A percentile compares a stretch with the other conserved stretches of the same genome.
phyloP scores from a whole-genome alignment of 2,113 vertebrate genomes.

The Siniperca chuatsi region DNA sequence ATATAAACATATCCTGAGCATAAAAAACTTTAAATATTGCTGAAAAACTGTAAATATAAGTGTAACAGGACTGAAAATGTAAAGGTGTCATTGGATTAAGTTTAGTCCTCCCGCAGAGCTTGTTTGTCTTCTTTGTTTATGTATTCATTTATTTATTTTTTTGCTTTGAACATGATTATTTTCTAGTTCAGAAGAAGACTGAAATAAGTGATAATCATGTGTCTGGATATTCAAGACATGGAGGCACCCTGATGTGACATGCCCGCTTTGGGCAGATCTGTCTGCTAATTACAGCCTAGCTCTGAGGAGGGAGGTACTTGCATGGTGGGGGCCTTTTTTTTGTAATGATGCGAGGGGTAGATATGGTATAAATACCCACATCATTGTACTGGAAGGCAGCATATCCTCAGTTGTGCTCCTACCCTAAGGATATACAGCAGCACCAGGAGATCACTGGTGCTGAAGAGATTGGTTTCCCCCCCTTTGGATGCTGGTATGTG shows the following conservation, averaged over 20 bases:
- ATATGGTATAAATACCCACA: conserved; percentile 92
- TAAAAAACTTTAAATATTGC: neutral
- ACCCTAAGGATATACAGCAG: conserved; percentile 85
- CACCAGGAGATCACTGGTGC: conserved; percentile 75
- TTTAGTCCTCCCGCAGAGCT: neutral
- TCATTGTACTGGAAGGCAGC: conserved; percentile 83
- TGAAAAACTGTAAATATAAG: neutral
- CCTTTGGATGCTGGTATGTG: conserved; percentile 87
- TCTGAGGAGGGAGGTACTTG: conserved; percentile 89
- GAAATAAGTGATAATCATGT: conserved; percentile 83
- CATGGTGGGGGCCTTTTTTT: conserved; percentile 82
- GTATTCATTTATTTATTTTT: conserved; percentile 29
- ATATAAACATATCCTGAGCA: conserved; percentile 18
- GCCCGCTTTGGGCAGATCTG: conserved; percentile 88
- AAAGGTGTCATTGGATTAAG: conserved; percentile 13
- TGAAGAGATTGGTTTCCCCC: conserved; percentile 70
- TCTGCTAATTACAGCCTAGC: conserved; percentile 92
- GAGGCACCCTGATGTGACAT: conserved; percentile 85
- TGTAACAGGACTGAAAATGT: neutral
- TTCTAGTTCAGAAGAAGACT: conserved; percentile 65
- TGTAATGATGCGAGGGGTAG: conserved; percentile 80
- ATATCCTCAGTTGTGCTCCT: conserved; percentile 87
- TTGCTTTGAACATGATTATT: conserved; percentile 35
- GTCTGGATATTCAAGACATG: conserved; percentile 81
- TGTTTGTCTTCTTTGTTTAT: conserved; percentile 31